A percentile compares a stretch with the other conserved stretches of the same genome.
These are phyloP conservation scores for Chalcis sispes DNA, from an alignment of 2,888 invertebrate species.

Conservation along the genomic window DNA sequence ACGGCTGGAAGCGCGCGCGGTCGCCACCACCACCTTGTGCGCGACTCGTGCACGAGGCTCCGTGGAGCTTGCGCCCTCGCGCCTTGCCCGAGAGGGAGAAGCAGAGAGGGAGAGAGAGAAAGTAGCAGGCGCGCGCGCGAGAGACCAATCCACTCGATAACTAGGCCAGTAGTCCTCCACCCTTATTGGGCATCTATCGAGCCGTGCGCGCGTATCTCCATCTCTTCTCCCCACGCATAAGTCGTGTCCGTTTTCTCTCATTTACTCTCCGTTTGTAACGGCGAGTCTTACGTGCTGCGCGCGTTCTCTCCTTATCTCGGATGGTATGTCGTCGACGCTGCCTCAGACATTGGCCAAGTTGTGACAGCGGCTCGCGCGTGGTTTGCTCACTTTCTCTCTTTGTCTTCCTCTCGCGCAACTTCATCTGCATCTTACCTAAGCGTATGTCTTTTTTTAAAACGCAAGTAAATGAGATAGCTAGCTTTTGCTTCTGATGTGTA, in stretches of 20 bases:
- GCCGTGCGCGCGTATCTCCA: conserved; percentile 9
- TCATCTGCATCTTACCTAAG: too few relatives aligned
- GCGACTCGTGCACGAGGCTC: conserved; percentile 7
- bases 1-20: too few relatives aligned
- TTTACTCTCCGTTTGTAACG: too few relatives aligned
- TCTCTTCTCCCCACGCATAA: neutral
- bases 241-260: neutral
- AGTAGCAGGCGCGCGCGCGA: conserved; percentile 10
- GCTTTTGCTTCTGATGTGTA: too few relatives aligned
- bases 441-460: too few relatives aligned
- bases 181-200: conserved; percentile 50
- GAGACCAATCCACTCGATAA: conserved; percentile 55
- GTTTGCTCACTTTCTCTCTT: neutral
- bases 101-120: conserved; percentile 9
- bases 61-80: conserved; percentile 37
- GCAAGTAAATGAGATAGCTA: too few relatives aligned
- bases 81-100: neutral
- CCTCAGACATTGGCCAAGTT: neutral
- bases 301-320: conserved; percentile 6
- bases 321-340: conserved; percentile 33
- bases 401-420: neutral
- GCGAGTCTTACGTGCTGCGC: too few relatives aligned
- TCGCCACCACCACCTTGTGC: neutral
- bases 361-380: neutral
- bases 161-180: conserved; percentile 61